Evolutionary conservation across 2,888 invertebrate species (phyloP), one percentile per base, ranked within the genome.

Genomic region (Vesta saturnalis): DNA sequence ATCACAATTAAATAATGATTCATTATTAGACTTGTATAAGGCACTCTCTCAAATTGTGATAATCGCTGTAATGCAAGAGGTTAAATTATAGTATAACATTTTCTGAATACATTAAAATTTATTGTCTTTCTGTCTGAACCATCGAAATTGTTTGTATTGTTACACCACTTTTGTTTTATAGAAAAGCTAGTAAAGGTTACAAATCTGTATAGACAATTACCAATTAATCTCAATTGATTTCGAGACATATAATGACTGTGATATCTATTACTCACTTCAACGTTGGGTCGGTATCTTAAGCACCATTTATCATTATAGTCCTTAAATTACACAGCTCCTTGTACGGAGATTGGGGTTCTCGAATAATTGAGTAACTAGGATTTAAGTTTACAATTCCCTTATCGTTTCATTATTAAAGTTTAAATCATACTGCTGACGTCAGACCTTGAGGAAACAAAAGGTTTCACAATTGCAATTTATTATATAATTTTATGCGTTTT

Each of bases 401-500:
- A 66, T 56, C 55, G 56, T 66, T 60, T 47, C 35, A 23, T 57
- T 55, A 65, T 64, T 69, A 64, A 55, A 67, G 35, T 58, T 59
- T 55, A 67, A 66, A 67, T 67, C 60, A 64, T 58, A 49, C 43
- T 18, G 55, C 62, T 43, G 43, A 56, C 62, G 62, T 49, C 49
- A 58, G 47, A 46, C 47, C 47, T 18, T 56, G 54, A 12, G 46
- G 58, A 43, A 18, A 63, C 23, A 6, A 35, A 49, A 12, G 23
- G 21, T 47, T 58, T 60, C 55, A 43, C 60, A 21, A 57, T 56
- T 67, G 67, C 57, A 68, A 72, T 61, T 66, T 62, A n/a, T n/a
- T n/a, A 67, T 72, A 70, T 69, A 71, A 73, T 74, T 70, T 72
- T 69, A 71, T 73, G 67, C 49, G 64, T 69, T 60, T 73, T 72